Evolutionary conservation across 2,797 vertebrate species (phyloP).

Genomic region (Clarias platycephalus): DNA sequence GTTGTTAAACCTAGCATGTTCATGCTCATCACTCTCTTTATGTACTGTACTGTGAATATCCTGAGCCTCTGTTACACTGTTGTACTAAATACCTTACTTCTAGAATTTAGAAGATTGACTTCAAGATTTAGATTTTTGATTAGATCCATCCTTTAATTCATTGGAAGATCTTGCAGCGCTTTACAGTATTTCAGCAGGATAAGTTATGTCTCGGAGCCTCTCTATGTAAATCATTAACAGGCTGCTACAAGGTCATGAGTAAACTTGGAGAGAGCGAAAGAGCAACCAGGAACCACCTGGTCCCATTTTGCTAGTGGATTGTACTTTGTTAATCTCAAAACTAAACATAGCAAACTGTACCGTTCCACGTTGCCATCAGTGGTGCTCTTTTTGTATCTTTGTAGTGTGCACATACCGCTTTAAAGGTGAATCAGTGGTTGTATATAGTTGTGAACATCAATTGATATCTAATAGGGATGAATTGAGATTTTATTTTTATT

Average conservation of each 20-base stretch:
- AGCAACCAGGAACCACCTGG: not conserved
- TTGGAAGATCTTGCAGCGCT: not conserved
- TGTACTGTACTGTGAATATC: not conserved
- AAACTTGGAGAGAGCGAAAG: not conserved
- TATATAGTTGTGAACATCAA: too few species aligned
- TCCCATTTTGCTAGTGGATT: not conserved
- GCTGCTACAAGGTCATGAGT: slow-evolving; percentile 23
- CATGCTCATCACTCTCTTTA: not conserved
- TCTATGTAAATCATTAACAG: slow-evolving; percentile 35
- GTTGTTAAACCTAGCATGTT: not conserved
- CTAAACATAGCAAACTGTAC: not conserved
- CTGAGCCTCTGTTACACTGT: not conserved
- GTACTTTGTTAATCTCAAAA: not conserved
- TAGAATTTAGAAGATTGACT: not conserved
- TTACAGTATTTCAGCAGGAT: not conserved
- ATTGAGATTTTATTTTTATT: too few species aligned
- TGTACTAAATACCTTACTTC: not conserved
- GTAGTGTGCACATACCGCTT: not conserved
- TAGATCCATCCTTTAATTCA: not conserved
- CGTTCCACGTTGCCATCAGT: not conserved
- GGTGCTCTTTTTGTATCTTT: not conserved
- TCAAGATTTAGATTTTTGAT: not conserved
- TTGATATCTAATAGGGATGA: too few species aligned
- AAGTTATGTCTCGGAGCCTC: not conserved
- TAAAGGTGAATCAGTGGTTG: not conserved